A percentile compares a stretch with the other conserved stretches of the same genome.
Evolutionary conservation across 2,113 vertebrate species (phyloP).

Genomic region (Eudorcas thomsonii): DNA sequence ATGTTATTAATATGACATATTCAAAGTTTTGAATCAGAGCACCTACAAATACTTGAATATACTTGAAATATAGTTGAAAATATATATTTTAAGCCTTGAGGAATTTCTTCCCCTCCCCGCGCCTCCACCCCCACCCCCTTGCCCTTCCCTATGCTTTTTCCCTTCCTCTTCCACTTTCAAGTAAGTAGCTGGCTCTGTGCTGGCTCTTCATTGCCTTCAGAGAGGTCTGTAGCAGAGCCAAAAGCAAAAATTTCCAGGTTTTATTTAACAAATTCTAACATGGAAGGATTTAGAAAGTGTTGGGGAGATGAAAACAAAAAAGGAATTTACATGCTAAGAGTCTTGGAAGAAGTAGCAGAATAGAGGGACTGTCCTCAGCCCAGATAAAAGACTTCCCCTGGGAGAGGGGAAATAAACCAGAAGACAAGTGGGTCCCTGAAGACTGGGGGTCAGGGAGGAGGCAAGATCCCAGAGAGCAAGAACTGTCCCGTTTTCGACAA

Average conservation of each 20-base stretch:
- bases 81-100: not conserved
- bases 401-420: not conserved
- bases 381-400: not conserved
- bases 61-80: not conserved
- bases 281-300: not conserved
- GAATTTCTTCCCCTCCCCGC: not conserved
- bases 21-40: not conserved
- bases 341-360: not conserved
- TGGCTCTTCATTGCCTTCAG: not conserved
- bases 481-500: not conserved
- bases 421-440: not conserved
- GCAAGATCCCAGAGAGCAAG: not conserved
- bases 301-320: not conserved
- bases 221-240: not conserved
- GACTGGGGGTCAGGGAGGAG: not conserved
- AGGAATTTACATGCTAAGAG: not conserved
- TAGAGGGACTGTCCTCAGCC: not conserved
- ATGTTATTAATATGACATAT: not conserved
- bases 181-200: not conserved
- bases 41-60: not conserved
- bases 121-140: too few relatives aligned
- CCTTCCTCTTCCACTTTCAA: not conserved
- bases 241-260: not conserved
- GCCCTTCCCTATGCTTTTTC: not conserved
- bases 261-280: not conserved